Percentiles rank a stretch among this genome's conserved stretches.
Conservation (phyloP, 2,113 vertebrate genomes). For the Gymnogyps californianus region DNA sequence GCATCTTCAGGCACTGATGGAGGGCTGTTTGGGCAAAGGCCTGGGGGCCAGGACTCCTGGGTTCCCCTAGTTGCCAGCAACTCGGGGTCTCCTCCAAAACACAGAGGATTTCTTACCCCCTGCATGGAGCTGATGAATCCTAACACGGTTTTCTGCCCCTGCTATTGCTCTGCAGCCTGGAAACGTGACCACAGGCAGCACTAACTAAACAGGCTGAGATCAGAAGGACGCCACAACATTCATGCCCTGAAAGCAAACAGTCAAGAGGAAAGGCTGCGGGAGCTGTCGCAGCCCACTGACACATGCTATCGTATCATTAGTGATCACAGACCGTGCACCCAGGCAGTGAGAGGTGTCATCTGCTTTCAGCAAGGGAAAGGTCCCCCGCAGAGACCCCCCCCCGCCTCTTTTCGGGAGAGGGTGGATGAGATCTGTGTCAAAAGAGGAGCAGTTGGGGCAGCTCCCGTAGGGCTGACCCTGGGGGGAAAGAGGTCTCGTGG, state of each 20-base stretch:
- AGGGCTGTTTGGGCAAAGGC: neutral
- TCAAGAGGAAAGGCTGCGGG: neutral
- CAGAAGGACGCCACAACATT: neutral
- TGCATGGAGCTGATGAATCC: neutral
- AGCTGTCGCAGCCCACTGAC: neutral
- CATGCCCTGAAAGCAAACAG: neutral
- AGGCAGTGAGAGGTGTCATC: neutral
- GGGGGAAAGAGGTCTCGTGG: neutral
- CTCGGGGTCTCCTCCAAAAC: neutral
- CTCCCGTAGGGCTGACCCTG: neutral
- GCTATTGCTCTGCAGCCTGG: conserved; percentile 24
- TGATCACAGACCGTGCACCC: neutral
- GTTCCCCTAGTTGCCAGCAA: neutral
- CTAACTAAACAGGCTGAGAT: neutral
- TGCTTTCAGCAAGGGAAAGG: neutral
- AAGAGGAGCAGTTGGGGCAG: neutral
- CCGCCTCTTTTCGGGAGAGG: neutral
- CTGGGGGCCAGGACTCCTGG: neutral
- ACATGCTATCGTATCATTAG: neutral
- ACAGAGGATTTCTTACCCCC: neutral
- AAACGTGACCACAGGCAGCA: neutral
- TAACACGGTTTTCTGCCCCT: neutral
- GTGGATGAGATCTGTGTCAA: neutral
- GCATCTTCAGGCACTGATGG: neutral
- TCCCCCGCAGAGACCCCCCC: neutral